Evolutionary conservation across 2,888 invertebrate genomes (phyloP), one percentile per base, ranked within the genome.

Genomic region (Geotrupes spiniger): DNA sequence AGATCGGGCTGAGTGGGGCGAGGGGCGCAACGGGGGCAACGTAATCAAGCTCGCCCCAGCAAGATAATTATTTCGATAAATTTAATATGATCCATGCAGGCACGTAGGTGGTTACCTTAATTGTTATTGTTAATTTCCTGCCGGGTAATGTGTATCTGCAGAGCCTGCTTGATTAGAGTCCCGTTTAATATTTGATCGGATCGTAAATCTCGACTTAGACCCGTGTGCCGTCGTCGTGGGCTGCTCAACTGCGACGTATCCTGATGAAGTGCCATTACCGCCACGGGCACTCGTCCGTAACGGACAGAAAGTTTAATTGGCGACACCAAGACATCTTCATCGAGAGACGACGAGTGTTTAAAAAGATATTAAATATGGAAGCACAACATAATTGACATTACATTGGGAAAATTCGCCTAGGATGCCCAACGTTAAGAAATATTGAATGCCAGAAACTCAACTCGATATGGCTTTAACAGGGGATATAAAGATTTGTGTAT

Each of bases 51-150:
- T 61, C 57, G 63, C 63, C 55, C 62, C 62, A 57, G 63, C 63
- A 62, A 66, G 69, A 70, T 69, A 70, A 70, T 70, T 70, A 68
- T 70, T 70, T 65, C 68, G 70, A 70, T 70, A 70, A 70, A 70
- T 70, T 69, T 70, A 70, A 69, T 68, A 70, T 70, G 70, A 70
- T 66, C 64, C 66, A 63, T 63, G 67, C 64, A 66, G 62, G 63
- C 64, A 64, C 66, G 63, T 65, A 63, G 65, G 64, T 62, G 64
- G 65, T 64, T 64, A 66, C 68, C 66, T 66, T 66, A 69, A 69
- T 69, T 70, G 70, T 69, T 69, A 69, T 69, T 69, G 70, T 69
- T 69, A 69, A 69, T 70, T 70, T 69, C 69, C 70, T 64, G 45
- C 57, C 55, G 53, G 53, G 53, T 58, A 57, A 58, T 54, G 61